Evolutionary conservation across 2,797 vertebrate species (phyloP), one percentile per base, ranked within the genome.

Genomic region (Acestrorhynchus altus): DNA sequence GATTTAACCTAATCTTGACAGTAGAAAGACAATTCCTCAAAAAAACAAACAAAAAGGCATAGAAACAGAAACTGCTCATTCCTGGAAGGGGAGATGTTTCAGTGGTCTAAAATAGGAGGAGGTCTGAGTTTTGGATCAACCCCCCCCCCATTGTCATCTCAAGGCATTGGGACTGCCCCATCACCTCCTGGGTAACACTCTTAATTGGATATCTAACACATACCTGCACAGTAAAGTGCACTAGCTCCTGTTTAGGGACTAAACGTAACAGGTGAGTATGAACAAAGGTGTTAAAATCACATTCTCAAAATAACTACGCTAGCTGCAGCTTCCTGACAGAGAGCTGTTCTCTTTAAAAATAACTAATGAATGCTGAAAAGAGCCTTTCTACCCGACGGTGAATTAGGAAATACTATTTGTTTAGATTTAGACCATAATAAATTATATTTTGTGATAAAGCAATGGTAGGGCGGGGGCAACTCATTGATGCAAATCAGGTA

Each of bases 1-100:
- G 70, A 74, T 67, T 47, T 68, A 2, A 51, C 76, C 52, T 68
- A 79, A 71, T 80, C 66, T 26, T 52, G 69, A 61, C 42, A 31
- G 54, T 26, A 20, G 64, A 42, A 74, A 46, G 68, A 56, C 46
- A 90, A 91, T 92, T 84, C 90, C 84, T 91, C 90, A 85, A 57
- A 10, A 44, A 2, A 44, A 44, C 1, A 2, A 44, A 44, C 11
- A 90, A 93, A 93, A 92, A 90, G 90, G 89, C 91, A 92, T 92
- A 86, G 84, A 88, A 90, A 91, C 75, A 82, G 83, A 90, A 89
- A 88, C 81, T 84, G 88, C 86, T 89, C 90, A 90, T 91, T 78
- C 88, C 87, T 86, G 85, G 80, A 72, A 82, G 81, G 56, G 47
- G 28, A 78, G n/a, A 46, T 70, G 22, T 67, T 81, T 64, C 72